These are phyloP conservation scores for Lagenorhynchus albirostris DNA, from an alignment of 2,113 vertebrate genomes.

Conservation along the genomic window DNA sequence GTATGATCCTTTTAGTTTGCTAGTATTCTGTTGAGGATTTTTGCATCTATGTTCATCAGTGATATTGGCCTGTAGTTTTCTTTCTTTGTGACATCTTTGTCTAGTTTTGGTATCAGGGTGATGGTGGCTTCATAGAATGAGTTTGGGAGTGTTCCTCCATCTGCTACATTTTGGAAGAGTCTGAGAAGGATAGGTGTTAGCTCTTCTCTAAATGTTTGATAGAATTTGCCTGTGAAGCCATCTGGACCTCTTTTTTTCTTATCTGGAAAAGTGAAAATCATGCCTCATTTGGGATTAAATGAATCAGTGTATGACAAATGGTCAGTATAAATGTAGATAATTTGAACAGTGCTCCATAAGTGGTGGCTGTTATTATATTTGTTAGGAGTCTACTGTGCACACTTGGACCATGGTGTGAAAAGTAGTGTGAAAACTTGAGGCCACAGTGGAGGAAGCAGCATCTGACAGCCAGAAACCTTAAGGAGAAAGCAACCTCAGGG, in stretches of 20 bases:
- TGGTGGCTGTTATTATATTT: neutral
- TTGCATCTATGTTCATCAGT: too few relatives aligned
- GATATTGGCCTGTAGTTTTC: too few relatives aligned
- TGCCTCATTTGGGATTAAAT: neutral
- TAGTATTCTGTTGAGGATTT: too few relatives aligned
- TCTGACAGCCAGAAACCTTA: neutral
- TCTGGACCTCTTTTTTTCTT: neutral
- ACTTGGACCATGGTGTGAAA: neutral
- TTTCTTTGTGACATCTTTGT: too few relatives aligned
- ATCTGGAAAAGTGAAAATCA: conserved; percentile 1
- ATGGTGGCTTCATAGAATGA: too few relatives aligned
- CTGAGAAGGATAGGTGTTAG: too few relatives aligned
- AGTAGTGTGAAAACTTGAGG: neutral
- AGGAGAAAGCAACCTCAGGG: neutral
- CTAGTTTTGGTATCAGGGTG: too few relatives aligned
- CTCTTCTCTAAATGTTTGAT: too few relatives aligned
- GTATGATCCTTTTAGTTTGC: too few relatives aligned
- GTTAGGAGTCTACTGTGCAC: neutral
- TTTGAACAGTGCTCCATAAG: neutral
- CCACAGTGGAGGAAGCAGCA: neutral
- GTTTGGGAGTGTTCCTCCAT: too few relatives aligned
- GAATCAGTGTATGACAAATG: neutral
- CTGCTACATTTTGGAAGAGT: too few relatives aligned
- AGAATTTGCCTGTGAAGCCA: too few relatives aligned
- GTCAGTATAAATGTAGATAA: neutral